These are phyloP conservation scores for Magallana ariakensis DNA, from an alignment of 1,140 invertebrate species.

Conservation along the genomic window DNA sequence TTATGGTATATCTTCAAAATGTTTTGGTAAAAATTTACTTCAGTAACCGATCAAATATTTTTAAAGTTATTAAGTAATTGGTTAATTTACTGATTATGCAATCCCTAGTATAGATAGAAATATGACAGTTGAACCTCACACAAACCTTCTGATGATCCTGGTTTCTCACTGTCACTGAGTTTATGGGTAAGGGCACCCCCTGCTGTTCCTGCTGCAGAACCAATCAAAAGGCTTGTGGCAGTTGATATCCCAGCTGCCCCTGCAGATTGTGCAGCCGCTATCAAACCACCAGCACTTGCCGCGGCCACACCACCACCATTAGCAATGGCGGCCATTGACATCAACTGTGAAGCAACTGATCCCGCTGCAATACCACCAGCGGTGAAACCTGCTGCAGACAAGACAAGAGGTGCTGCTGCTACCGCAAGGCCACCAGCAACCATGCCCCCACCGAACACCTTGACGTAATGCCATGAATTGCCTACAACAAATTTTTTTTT, in stretches of 20 bases:
- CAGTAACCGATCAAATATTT: too few relatives aligned
- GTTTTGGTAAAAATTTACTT: too few relatives aligned
- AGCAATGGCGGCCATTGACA: constrained; percentile 43
- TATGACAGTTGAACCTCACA: too few relatives aligned
- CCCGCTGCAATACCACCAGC: constrained; percentile 43
- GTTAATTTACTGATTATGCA: too few relatives aligned
- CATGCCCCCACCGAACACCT: neutral
- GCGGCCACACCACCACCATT: constrained; percentile 41
- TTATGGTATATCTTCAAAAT: too few relatives aligned
- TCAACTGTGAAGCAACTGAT: constrained; percentile 35
- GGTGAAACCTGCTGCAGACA: constrained; percentile 45
- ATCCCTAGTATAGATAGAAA: too few relatives aligned
- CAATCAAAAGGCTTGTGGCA: neutral
- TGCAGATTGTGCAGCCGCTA: neutral
- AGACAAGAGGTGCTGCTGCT: constrained; percentile 23
- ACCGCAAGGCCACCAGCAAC: constrained; percentile 42
- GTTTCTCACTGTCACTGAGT: too few relatives aligned
- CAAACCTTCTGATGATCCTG: too few relatives aligned
- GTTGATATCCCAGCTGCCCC: neutral
- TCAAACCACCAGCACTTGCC: constrained; percentile 14
- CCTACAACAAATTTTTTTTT: neutral
- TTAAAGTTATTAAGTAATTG: too few relatives aligned
- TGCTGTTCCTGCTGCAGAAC: neutral
- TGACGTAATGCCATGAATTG: neutral
- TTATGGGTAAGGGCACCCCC: too few relatives aligned